phyloP scores from a whole-genome alignment of 1,140 invertebrate species.

The Caenorhabditis briggsae region DNA sequence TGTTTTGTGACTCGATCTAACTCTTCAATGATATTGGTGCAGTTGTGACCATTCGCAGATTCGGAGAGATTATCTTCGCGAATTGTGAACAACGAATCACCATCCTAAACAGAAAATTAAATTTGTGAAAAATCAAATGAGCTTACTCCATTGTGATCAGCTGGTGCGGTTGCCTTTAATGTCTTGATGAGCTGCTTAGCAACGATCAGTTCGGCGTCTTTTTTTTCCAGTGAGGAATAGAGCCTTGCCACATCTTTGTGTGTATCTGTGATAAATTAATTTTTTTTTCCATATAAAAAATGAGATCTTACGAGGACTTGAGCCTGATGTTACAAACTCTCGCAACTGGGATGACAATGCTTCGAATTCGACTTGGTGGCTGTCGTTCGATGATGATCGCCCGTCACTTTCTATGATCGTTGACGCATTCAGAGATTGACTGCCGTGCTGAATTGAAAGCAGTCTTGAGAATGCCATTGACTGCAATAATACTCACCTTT shows the following conservation, averaged over 20 bases:
- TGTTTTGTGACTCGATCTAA: background rate
- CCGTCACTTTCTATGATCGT: background rate
- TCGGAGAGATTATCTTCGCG: background rate
- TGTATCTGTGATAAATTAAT: background rate
- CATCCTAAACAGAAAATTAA: background rate
- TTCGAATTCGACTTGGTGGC: background rate
- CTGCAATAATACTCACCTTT: background rate
- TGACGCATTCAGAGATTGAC: conserved; percentile 8
- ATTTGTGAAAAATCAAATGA: background rate
- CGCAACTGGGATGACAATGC: background rate
- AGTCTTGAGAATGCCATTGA: background rate
- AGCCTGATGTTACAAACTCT: background rate
- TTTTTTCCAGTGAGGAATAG: background rate
- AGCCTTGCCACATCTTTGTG: background rate
- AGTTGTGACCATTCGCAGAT: background rate
- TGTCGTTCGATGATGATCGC: background rate
- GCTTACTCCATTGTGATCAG: background rate
- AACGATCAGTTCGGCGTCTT: background rate
- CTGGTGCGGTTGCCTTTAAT: background rate
- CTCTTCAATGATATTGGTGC: background rate
- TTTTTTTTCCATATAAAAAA: background rate
- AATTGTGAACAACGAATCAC: background rate
- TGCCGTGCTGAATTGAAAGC: background rate
- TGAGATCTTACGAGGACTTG: background rate
- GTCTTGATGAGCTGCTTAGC: background rate